A percentile compares a stretch with the other conserved stretches of the same genome.
Conservation (phyloP, 2,113 vertebrate species). For the Bos indicus region DNA sequence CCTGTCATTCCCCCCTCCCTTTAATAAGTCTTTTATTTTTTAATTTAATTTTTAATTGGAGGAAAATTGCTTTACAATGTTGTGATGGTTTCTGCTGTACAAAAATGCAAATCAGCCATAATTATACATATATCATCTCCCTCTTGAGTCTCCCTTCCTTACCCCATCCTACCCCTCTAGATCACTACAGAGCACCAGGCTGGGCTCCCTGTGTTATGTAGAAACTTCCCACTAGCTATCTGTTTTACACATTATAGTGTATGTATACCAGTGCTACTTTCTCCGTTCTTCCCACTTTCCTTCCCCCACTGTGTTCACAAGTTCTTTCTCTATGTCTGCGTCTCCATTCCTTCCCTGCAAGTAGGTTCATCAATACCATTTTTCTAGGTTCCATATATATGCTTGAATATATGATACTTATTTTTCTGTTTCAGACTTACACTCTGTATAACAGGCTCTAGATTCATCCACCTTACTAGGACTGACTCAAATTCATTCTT, state of each 20-base stretch:
- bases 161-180: background rate
- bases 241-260: background rate
- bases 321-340: background rate
- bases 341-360: background rate
- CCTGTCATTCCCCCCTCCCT: background rate
- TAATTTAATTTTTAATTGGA: background rate
- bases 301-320: background rate
- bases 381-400: background rate
- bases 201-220: background rate
- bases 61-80: background rate
- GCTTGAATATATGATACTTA: background rate
- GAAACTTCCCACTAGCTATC: background rate
- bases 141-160: background rate
- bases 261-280: background rate
- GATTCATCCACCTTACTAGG: background rate
- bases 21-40: background rate
- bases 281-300: background rate
- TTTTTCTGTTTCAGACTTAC: background rate
- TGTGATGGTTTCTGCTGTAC: background rate
- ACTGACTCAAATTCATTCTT: background rate
- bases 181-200: background rate
- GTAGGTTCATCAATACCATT: background rate
- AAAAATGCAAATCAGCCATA: background rate
- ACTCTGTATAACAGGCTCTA: background rate
- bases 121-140: background rate